These are phyloP conservation scores for Enteromius fasciolatus DNA, from an alignment of 2,797 vertebrate species.

Conservation along the genomic window DNA sequence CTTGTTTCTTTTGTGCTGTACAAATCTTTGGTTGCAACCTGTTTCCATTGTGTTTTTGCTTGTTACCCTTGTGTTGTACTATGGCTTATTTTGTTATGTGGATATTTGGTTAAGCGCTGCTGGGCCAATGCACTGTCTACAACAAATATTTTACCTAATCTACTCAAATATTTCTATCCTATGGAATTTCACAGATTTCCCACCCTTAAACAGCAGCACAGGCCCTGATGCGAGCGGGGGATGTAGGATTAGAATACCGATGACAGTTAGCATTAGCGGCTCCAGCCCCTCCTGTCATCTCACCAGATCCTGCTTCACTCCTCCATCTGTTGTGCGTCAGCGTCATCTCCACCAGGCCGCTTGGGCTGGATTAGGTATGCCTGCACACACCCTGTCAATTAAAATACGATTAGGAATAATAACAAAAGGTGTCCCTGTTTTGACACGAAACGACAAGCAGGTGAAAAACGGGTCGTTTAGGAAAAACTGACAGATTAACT, in stretches of 20 bases:
- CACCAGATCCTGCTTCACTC: slow-evolving; percentile 13
- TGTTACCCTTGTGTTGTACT: no score
- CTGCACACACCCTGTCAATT: slow-evolving; percentile 38
- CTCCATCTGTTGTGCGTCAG: slow-evolving; percentile 35
- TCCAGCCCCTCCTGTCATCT: not conserved
- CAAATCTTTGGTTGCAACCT: no score
- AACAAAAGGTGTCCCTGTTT: slow-evolving; percentile 22
- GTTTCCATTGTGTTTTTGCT: no score
- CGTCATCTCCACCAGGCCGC: not conserved
- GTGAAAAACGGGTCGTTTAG: slow-evolving; percentile 32
- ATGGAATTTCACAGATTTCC: not conserved
- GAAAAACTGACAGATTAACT: not conserved
- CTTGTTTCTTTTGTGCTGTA: no score
- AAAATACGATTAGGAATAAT: slow-evolving; percentile 49
- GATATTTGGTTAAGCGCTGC: not conserved
- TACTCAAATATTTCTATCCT: not conserved
- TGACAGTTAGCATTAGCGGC: slow-evolving; percentile 26
- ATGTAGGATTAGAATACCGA: slow-evolving; percentile 33
- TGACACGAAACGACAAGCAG: slow-evolving; percentile 13
- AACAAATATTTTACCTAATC: not conserved
- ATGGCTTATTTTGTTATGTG: not conserved
- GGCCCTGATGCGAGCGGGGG: not conserved
- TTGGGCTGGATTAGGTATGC: slow-evolving; percentile 42
- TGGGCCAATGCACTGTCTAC: not conserved
- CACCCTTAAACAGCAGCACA: not conserved